Evolutionary conservation across 2,797 vertebrate species (phyloP), one percentile per base, ranked within the genome.

Genomic region (Ctenosaura bakeri): DNA sequence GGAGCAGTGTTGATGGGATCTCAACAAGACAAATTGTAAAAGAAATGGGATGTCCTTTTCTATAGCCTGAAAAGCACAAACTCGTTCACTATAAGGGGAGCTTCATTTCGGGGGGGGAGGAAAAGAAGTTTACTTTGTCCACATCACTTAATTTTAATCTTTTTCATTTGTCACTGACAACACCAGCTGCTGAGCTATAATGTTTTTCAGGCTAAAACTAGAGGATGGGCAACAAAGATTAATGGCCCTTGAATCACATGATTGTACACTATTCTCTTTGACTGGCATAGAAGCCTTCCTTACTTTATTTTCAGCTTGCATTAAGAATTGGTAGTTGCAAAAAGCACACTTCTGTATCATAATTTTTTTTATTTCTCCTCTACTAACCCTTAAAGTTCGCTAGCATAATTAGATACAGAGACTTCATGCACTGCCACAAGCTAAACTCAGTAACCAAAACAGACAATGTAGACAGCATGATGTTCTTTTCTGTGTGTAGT

Each of bases 131-230:
- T 93, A 6, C 82, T 94, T 93, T 95, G 91, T 92, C 91, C 89
- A 92, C 82, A 92, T 94, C 91, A 90, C 89, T 96, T 94, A 90
- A 92, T 95, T 96, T 94, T 96, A 94, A 95, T 94, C 91, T 92
- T 93, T 81, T 93, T 91, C 92, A 96, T 96, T 95, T 95, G 91
- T 96, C 95, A 95, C 90, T 96, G 96, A 95, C 96, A 96, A 88
- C 85, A 95, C 91, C 95, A 95, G 90, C 94, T 95, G 94, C 94
- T 96, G 95, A 95, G 92, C 91, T 94, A 93, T 93, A 95, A 94
- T 94, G 85, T 94, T 96, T 96, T 94, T 92, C 89, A 90, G 79
- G 35, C 73, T 91, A 83, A 94, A 94, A 90, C 14, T 87, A 88
- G 88, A 94, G 89, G 73, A 91, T 94, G 82, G 87, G 93, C 77